Evolutionary conservation across 2,113 vertebrate species (phyloP).

Genomic region (Morone saxatilis): DNA sequence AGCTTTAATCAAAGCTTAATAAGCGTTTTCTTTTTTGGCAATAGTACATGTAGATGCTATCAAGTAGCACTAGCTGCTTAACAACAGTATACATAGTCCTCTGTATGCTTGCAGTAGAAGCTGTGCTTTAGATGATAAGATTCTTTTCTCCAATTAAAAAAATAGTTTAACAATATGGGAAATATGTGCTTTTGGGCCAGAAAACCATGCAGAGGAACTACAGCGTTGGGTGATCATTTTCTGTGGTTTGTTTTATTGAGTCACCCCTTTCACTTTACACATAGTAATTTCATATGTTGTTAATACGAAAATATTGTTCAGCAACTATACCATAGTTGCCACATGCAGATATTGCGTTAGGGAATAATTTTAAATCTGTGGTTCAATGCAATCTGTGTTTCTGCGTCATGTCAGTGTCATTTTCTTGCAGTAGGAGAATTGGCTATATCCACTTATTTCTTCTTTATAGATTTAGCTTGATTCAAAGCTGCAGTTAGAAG

Average conservation of each 20-base stretch:
- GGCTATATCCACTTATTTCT: not conserved
- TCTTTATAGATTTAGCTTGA: not conserved
- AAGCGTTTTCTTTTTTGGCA: not conserved
- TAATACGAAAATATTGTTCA: no score
- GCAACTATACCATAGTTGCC: not conserved
- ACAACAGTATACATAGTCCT: not conserved
- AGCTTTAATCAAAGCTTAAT: not conserved
- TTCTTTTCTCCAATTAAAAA: not conserved
- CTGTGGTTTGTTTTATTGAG: no score
- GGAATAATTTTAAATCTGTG: not conserved
- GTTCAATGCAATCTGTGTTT: not conserved
- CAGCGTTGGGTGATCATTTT: no score
- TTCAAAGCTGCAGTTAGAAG: not conserved
- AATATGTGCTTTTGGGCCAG: no score
- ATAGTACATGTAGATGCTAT: not conserved
- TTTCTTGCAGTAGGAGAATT: not conserved
- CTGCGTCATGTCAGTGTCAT: not conserved
- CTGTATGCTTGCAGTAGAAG: not conserved
- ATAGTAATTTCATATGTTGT: no score
- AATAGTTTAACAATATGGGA: not conserved
- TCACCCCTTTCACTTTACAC: no score
- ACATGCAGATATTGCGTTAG: not conserved
- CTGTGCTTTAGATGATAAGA: not conserved
- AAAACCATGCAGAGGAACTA: no score
- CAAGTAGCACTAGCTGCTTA: not conserved